These are phyloP conservation scores for Tribolium castaneum DNA, from an alignment of 1,140 invertebrate genomes.

Conservation along the genomic window DNA sequence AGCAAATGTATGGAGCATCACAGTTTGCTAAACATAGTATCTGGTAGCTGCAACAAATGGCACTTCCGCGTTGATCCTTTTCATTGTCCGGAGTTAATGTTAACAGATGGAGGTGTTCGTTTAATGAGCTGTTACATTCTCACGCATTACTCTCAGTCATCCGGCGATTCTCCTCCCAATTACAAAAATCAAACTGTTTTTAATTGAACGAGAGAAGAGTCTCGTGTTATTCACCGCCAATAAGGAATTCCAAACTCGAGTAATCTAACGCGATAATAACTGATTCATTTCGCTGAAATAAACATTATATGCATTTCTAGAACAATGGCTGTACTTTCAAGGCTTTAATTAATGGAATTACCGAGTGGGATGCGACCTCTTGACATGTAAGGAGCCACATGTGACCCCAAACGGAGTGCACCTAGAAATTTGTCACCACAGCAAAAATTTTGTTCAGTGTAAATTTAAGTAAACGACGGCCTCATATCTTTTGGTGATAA, in stretches of 20 bases:
- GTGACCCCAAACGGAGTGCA: constrained; percentile 4
- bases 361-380: constrained; percentile 17
- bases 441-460: neutral
- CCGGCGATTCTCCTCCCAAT: constrained; percentile 1
- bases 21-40: constrained; percentile 14
- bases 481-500: too few relatives aligned
- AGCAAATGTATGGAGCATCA: neutral
- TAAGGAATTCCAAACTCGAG: neutral
- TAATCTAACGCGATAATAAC: constrained; percentile 7
- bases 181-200: constrained; percentile 13
- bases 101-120: constrained; percentile 28
- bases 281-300: constrained; percentile 17
- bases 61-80: constrained; percentile 29
- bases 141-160: constrained; percentile 22
- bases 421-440: neutral
- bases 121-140: constrained; percentile 32
- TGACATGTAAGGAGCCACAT: neutral
- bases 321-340: constrained; percentile 23
- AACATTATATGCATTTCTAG: constrained; percentile 13
- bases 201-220: neutral
- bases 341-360: constrained; percentile 32
- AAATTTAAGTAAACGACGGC: too few relatives aligned
- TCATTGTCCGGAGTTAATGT: constrained; percentile 15
- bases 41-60: constrained; percentile 9
- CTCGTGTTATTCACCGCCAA: neutral